These are phyloP conservation scores for Agraylea sexmaculata DNA, from an alignment of 1,140 invertebrate species.

Conservation along the genomic window DNA sequence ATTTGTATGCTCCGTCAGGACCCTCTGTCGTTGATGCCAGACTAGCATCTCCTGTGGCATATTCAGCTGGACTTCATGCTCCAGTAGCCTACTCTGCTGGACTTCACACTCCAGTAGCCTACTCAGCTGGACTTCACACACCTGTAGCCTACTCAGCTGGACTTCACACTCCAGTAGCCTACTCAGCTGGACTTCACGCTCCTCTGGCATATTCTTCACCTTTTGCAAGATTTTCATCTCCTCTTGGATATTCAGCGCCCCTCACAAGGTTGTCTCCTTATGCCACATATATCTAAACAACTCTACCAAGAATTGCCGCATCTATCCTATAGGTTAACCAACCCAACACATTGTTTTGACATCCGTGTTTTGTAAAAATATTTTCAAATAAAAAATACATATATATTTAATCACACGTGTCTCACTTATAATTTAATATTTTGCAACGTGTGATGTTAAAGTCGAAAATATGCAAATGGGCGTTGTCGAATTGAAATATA, in stretches of 20 bases:
- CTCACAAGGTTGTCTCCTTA: conserved; percentile 9
- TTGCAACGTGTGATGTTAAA: too few species aligned
- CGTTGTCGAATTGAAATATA: too few species aligned
- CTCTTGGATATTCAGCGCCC: conserved; percentile 6
- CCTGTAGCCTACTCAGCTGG: conserved; percentile 11
- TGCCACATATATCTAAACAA: conserved; percentile 8
- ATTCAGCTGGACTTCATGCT: conserved; percentile 10
- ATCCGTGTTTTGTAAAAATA: too few species aligned
- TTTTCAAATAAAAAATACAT: too few species aligned
- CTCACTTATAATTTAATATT: too few species aligned
- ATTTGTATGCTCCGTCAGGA: too few species aligned
- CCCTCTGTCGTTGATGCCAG: too few species aligned
- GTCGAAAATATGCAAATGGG: too few species aligned
- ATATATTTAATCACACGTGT: too few species aligned
- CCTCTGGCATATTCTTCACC: conserved; percentile 15
- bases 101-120: conserved; percentile 9
- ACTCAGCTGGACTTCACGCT: background rate
- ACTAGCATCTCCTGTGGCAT: too few species aligned
- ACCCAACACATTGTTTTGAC: too few species aligned
- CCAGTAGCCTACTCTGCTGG: conserved; percentile 14
- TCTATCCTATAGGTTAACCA: conserved; percentile 4
- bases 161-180: background rate
- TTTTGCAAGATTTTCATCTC: conserved; percentile 6
- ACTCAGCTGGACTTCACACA: conserved; percentile 10
- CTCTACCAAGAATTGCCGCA: conserved; percentile 1